These are phyloP conservation scores for Petrolisthes cinctipes DNA, from an alignment of 2,888 invertebrate genomes.

Conservation along the genomic window DNA sequence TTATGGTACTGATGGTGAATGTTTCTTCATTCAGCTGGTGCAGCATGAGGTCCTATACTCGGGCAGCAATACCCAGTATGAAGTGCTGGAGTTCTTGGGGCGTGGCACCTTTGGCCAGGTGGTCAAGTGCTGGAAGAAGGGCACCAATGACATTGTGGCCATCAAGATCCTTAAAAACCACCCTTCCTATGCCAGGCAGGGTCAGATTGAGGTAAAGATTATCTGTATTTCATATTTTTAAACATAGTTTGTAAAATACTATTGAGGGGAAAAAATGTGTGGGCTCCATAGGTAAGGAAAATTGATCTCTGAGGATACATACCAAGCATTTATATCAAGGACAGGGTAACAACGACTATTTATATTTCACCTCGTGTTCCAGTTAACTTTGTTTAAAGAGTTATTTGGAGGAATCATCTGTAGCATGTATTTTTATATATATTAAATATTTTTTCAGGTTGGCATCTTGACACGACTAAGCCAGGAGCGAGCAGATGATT, in stretches of 20 bases:
- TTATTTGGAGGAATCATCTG: background rate
- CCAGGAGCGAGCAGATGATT: constrained; percentile 98
- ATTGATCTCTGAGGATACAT: too few relatives aligned
- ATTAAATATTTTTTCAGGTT: constrained; percentile 73
- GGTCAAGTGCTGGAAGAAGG: constrained; percentile 99
- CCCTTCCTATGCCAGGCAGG: constrained; percentile 99
- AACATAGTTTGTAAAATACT: background rate
- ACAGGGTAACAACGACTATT: background rate
- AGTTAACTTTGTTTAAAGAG: constrained; percentile 24
- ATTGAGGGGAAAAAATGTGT: background rate
- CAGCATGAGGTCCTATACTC: constrained; percentile 98
- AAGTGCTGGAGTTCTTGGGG: constrained; percentile 96
- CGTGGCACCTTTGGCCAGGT: constrained; percentile 98
- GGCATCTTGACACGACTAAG: constrained; percentile 92
- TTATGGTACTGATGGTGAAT: background rate
- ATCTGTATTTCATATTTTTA: background rate
- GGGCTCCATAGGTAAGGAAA: background rate
- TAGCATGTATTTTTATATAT: constrained; percentile 20
- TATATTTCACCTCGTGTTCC: background rate
- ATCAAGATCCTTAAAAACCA: constrained; percentile 99
- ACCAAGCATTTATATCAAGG: too few relatives aligned
- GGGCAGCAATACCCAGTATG: constrained; percentile 75
- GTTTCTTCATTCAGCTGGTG: constrained; percentile 79
- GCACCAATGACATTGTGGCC: constrained; percentile 99
- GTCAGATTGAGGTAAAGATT: constrained; percentile 93